A percentile compares a stretch with the other conserved stretches of the same genome.
Conservation (phyloP, 1,140 invertebrate species). For the Zaprionus gabonicus region DNA sequence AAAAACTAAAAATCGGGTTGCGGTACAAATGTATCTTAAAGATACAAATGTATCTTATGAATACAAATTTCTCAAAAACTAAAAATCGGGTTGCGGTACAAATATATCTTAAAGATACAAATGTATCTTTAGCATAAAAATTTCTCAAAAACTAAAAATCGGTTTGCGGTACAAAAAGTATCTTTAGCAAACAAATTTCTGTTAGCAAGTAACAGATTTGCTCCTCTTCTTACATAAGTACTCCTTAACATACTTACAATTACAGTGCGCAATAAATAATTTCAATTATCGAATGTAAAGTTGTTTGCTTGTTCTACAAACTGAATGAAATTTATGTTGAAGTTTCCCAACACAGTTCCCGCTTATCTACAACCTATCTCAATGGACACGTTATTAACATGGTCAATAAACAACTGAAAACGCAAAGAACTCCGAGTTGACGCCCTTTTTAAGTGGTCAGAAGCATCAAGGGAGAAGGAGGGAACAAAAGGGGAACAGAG, state of each 20-base stretch:
- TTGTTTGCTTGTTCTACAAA: not conserved
- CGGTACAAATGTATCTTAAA: too few relatives aligned
- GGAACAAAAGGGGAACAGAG: not conserved
- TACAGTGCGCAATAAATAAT: not conserved
- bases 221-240: too few relatives aligned
- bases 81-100: too few relatives aligned
- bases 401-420: conserved; percentile 60
- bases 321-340: not conserved
- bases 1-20: too few relatives aligned
- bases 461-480: conserved; percentile 10
- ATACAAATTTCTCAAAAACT: too few relatives aligned
- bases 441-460: conserved; percentile 54
- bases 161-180: too few relatives aligned
- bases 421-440: conserved; percentile 43
- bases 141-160: too few relatives aligned
- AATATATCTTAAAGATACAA: too few relatives aligned
- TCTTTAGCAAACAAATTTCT: not conserved
- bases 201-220: not conserved
- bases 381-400: conserved; percentile 54
- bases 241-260: not conserved
- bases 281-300: not conserved
- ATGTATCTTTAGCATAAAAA: too few relatives aligned
- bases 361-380: not conserved
- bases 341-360: not conserved
- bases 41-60: too few relatives aligned